Evolutionary conservation across 2,888 invertebrate genomes (phyloP).

Genomic region (Hypomecis punctinalis): DNA sequence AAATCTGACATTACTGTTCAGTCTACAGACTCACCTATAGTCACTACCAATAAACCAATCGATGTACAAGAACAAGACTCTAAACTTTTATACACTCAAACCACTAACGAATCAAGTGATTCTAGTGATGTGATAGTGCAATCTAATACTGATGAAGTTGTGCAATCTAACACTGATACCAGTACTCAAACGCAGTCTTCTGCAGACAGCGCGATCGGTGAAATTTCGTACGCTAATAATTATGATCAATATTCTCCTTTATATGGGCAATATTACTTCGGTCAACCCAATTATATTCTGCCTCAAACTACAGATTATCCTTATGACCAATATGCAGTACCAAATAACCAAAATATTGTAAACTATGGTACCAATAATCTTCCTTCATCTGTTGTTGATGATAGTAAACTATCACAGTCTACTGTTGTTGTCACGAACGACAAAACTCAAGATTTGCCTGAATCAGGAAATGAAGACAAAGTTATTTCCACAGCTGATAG

Average conservation of each 20-base stretch:
- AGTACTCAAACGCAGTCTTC: background rate
- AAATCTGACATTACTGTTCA: background rate
- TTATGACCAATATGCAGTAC: background rate
- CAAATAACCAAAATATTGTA: too few species aligned
- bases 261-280: background rate
- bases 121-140: background rate
- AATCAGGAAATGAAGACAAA: background rate
- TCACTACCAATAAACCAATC: constrained; percentile 1
- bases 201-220: background rate
- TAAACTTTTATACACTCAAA: background rate
- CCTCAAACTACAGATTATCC: constrained; percentile 7
- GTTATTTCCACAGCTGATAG: background rate
- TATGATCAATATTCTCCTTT: background rate
- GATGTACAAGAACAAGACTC: background rate
- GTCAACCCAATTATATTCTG: background rate
- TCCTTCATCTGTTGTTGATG: background rate
- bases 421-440: background rate
- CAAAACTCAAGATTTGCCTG: background rate
- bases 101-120: background rate
- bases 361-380: background rate
- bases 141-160: background rate
- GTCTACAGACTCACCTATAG: background rate
- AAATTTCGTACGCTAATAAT: background rate
- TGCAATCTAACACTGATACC: background rate
- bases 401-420: background rate